Evolutionary conservation across 2,113 vertebrate species (phyloP).

Genomic region (Nipponia nippon): DNA sequence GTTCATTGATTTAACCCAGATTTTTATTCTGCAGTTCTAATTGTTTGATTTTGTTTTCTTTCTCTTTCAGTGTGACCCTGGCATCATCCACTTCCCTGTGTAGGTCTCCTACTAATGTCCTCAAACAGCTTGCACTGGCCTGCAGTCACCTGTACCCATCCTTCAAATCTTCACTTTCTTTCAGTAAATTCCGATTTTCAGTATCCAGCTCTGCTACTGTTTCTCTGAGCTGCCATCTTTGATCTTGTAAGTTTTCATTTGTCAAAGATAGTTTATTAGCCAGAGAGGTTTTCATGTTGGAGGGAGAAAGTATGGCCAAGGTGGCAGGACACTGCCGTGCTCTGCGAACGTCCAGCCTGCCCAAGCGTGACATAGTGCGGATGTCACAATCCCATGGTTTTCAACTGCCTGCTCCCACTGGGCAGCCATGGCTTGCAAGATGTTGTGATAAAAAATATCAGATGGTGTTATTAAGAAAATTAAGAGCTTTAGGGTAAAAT

Average conservation of each 20-base stretch:
- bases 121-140: neutral
- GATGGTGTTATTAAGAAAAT: neutral
- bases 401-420: neutral
- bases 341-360: neutral
- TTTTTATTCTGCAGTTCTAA: neutral
- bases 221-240: neutral
- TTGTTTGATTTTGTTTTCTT: neutral
- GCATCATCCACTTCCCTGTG: neutral
- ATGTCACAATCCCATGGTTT: neutral
- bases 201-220: neutral
- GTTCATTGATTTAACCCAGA: neutral
- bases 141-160: neutral
- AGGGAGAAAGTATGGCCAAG: neutral
- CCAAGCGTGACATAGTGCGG: neutral
- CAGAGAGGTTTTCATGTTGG: neutral
- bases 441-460: neutral
- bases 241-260: neutral
- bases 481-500: neutral
- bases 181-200: neutral
- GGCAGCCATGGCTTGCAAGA: neutral
- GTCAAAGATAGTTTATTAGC: neutral
- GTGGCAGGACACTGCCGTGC: neutral
- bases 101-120: neutral
- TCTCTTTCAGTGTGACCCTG: neutral
- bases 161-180: neutral